These are phyloP conservation scores for Gallinago undulata DNA, from an alignment of 2,113 vertebrate genomes.

Conservation along the genomic window DNA sequence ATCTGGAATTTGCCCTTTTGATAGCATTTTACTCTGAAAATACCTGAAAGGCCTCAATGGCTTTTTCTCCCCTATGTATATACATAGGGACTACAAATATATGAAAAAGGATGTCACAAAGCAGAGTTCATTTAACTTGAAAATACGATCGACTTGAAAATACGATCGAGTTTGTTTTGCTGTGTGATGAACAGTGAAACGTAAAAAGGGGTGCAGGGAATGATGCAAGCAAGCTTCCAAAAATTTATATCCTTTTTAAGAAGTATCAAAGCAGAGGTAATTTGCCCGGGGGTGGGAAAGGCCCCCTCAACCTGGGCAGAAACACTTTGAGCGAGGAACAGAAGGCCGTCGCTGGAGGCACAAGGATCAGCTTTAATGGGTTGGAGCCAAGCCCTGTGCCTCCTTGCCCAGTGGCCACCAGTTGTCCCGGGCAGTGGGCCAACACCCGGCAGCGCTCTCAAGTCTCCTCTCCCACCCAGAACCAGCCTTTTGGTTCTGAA, in stretches of 20 bases:
- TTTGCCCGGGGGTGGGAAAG: neutral
- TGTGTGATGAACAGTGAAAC: neutral
- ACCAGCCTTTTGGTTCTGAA: neutral
- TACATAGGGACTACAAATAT: too few relatives aligned
- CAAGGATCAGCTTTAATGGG: neutral
- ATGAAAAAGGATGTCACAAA: neutral
- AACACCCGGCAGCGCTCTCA: neutral
- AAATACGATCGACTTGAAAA: neutral
- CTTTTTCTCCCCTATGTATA: neutral
- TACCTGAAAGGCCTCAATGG: neutral
- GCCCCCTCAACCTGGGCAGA: neutral
- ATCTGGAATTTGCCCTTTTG: neutral
- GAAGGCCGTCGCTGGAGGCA: neutral
- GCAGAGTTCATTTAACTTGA: neutral
- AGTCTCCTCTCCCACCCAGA: neutral
- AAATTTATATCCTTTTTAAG: rapidly evolving
- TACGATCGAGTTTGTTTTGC: neutral
- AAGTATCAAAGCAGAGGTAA: neutral
- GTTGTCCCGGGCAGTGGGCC: rapidly evolving
- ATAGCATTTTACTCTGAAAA: neutral
- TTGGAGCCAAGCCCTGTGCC: neutral
- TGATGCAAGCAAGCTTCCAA: neutral
- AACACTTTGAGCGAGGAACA: neutral
- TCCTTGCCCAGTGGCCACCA: neutral
- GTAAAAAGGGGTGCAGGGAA: neutral